Conservation (phyloP, 1,140 invertebrate genomes). For the Venturia canescens region DNA sequence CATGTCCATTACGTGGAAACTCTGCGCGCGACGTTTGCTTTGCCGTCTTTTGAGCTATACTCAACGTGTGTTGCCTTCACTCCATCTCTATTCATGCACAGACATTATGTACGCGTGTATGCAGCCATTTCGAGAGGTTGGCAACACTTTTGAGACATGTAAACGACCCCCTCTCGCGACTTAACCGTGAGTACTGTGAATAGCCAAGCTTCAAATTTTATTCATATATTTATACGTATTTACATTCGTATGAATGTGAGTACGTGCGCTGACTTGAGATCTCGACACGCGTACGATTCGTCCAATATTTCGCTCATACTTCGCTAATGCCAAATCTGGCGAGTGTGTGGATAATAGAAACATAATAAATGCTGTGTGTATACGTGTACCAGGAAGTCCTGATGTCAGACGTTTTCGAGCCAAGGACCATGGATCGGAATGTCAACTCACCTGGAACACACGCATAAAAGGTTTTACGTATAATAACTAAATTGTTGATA, state of each 20-base stretch:
- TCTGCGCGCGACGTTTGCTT: constrained; percentile 51
- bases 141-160: constrained; percentile 7
- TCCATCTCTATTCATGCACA: not conserved
- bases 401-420: not conserved
- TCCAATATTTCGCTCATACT: no score
- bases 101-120: constrained; percentile 44
- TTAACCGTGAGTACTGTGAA: constrained; percentile 40
- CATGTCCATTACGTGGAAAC: constrained; percentile 63
- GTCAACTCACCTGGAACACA: constrained; percentile 9
- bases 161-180: constrained; percentile 40
- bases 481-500: not conserved
- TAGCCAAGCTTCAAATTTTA: constrained; percentile 41
- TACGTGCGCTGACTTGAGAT: no score
- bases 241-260: not conserved
- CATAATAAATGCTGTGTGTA: not conserved
- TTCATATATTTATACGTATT: not conserved
- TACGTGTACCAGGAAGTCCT: constrained; percentile 9
- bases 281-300: no score
- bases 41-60: constrained; percentile 58
- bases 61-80: not conserved
- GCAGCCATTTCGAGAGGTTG: constrained; percentile 40
- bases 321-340: no score
- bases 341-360: no score
- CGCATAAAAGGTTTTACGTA: not conserved
- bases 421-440: not conserved